These are phyloP conservation scores for Pseudeuparius sepicola DNA, from an alignment of 2,888 invertebrate genomes.

Conservation along the genomic window DNA sequence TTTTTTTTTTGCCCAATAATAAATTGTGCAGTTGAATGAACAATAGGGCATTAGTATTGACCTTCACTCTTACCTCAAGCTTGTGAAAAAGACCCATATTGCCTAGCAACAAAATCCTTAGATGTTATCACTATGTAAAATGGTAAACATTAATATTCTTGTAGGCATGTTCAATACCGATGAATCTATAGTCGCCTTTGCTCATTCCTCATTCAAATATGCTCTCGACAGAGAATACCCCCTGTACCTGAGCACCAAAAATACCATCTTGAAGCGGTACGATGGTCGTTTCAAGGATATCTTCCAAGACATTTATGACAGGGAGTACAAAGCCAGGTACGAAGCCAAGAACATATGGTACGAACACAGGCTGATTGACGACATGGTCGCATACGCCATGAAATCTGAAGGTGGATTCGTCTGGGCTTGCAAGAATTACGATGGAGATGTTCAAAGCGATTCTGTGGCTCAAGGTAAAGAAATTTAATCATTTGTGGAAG, in stretches of 20 bases:
- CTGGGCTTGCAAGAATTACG: conserved; percentile 99
- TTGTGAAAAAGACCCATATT: no score
- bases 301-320: conserved; percentile 89
- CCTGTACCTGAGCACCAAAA: conserved; percentile 91
- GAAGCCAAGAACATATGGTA: conserved; percentile 91
- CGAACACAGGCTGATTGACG: conserved; percentile 96
- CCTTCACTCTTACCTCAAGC: no score
- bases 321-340: conserved; percentile 73
- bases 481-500: no score
- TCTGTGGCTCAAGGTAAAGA: conserved; percentile 87
- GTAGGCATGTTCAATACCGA: conserved; percentile 92
- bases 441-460: conserved; percentile 84
- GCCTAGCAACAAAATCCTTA: no score
- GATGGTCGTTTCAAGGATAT: conserved; percentile 97
- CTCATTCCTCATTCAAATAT: conserved; percentile 87
- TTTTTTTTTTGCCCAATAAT: no score
- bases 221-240: conserved; percentile 80
- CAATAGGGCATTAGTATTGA: no score
- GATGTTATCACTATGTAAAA: no score
- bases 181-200: conserved; percentile 86
- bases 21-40: no score
- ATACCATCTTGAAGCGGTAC: conserved; percentile 92
- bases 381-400: conserved; percentile 98
- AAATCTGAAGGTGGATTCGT: conserved; percentile 98
- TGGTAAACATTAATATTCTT: background rate